Evolutionary conservation across 92 coral and sea anemone genomes (phyloP).

Genomic region (Epizoanthus fatuus): DNA sequence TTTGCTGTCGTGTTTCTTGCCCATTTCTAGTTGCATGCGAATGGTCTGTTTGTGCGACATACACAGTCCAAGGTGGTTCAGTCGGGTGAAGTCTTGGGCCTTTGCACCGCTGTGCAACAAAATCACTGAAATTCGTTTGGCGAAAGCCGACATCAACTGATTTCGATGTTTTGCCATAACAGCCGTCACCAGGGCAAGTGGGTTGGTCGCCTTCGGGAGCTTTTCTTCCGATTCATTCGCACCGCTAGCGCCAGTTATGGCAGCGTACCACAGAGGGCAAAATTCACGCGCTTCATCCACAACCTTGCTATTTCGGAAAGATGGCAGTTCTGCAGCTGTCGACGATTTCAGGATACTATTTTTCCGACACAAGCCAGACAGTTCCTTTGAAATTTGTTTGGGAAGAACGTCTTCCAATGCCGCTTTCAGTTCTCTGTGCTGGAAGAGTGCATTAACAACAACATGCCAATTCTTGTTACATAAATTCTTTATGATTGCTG

Average conservation of each 20-base stretch:
- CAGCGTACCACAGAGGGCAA: slow-evolving; percentile 39
- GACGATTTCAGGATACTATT: too few species aligned
- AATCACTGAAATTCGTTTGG: slow-evolving; percentile 41
- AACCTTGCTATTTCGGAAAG: slow-evolving; percentile 5
- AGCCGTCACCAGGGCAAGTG: slow-evolving; percentile 43
- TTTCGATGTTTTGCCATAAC: slow-evolving; percentile 37
- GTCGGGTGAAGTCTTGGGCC: slow-evolving; percentile 23
- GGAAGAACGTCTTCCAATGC: too few species aligned
- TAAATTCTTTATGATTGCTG: too few species aligned
- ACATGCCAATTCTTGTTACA: slow-evolving; percentile 12
- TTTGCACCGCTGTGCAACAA: slow-evolving; percentile 47
- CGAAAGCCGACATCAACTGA: slow-evolving; percentile 28
- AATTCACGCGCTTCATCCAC: slow-evolving; percentile 14
- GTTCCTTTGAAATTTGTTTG: neutral
- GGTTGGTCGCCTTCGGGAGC: slow-evolving; percentile 1
- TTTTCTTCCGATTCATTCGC: neutral
- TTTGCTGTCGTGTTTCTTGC: slow-evolving; percentile 5
- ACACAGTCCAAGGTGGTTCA: slow-evolving; percentile 29
- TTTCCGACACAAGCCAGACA: neutral
- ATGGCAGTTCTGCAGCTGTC: too few species aligned
- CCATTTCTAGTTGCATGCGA: slow-evolving; percentile 29
- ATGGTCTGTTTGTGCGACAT: slow-evolving; percentile 46
- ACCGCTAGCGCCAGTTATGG: slow-evolving; percentile 25
- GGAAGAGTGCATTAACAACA: slow-evolving; percentile 10
- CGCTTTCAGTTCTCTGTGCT: too few species aligned